A percentile compares a stretch with the other conserved stretches of the same genome.
These are phyloP conservation scores for Stramonita haemastoma DNA, from an alignment of 2,888 invertebrate genomes.

Conservation along the genomic window DNA sequence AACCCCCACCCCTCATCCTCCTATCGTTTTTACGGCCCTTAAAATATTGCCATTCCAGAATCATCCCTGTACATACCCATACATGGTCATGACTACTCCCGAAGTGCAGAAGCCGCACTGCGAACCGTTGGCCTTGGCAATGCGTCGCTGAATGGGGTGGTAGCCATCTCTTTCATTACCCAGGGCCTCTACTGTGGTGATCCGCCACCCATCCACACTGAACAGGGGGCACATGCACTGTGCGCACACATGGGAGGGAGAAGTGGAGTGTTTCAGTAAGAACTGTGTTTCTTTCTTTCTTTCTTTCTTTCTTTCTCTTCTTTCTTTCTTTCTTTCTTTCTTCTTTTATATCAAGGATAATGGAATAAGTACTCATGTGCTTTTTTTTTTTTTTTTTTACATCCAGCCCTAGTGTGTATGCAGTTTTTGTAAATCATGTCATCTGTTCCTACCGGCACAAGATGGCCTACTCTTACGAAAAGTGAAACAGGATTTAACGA, in stretches of 20 bases:
- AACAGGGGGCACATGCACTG: constrained; percentile 84
- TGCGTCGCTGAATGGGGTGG: constrained; percentile 83
- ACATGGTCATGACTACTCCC: constrained; percentile 83
- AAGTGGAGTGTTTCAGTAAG: background rate
- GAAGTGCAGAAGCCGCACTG: constrained; percentile 88
- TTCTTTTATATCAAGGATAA: no score
- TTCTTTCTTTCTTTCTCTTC: no score
- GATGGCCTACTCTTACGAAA: no score
- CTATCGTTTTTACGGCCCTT: background rate
- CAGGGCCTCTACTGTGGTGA: constrained; percentile 86
- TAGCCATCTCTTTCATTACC: constrained; percentile 83
- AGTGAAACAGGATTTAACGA: no score
- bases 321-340: no score
- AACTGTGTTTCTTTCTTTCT: background rate
- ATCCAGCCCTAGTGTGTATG: no score
- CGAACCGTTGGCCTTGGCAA: constrained; percentile 84
- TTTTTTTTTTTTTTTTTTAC: no score
- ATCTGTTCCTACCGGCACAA: no score
- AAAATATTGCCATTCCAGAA: background rate
- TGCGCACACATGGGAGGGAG: background rate
- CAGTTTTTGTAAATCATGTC: no score
- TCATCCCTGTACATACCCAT: constrained; percentile 80
- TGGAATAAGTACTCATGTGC: no score
- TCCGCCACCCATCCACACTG: constrained; percentile 83
- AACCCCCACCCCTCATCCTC: no score